Evolutionary conservation across 2,113 vertebrate genomes (phyloP), one percentile per base, ranked within the genome.

Genomic region (Xenotilapia leptura): DNA sequence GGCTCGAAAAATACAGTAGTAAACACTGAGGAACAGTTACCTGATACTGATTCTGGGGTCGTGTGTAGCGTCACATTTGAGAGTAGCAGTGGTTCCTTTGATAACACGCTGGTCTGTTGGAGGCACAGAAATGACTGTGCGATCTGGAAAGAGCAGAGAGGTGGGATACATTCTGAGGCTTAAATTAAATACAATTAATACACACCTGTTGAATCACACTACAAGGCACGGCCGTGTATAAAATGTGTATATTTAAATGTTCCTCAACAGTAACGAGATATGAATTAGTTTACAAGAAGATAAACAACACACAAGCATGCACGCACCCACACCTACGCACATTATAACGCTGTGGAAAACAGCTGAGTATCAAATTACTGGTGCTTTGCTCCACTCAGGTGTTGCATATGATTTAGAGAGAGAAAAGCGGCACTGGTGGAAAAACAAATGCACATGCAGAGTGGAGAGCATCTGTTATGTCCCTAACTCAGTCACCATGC

Each of bases 21-120:
- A 19, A 70, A 45, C n/a, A n/a, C 5, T 9, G 15, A n/a, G 13
- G 21, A 51, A 14, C 33, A 70, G 92, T 54, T 89, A 99, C 98
- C 97, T 97, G 94, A 98, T 93, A 17, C 96, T 90, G 62, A 99
- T 96, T 54, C 98, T 97, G 17, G 97, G 96, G 91, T 99, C 98
- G 2, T 99, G 97, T 5, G 97, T 97, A 2, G 97, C 98, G 6
- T 96, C 92, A 6, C 98, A 99, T 45, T 83, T 94, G 91, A 99
- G 95, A 3, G 95, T 88, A 6, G 98, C 98, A 0, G 97, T 98
- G 68, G 98, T 99, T 68, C 98, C 98, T 94, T 99, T 99, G 92
- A 99, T 99, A 86, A 98, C 98, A 4, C 97, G 97, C 65, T 93
- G 96, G 86, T 99, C 97, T 84, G 97, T 92, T 0, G 98, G 98